phyloP scores from a whole-genome alignment of 1,140 invertebrate genomes.

The Sarcophaga peregrina region DNA sequence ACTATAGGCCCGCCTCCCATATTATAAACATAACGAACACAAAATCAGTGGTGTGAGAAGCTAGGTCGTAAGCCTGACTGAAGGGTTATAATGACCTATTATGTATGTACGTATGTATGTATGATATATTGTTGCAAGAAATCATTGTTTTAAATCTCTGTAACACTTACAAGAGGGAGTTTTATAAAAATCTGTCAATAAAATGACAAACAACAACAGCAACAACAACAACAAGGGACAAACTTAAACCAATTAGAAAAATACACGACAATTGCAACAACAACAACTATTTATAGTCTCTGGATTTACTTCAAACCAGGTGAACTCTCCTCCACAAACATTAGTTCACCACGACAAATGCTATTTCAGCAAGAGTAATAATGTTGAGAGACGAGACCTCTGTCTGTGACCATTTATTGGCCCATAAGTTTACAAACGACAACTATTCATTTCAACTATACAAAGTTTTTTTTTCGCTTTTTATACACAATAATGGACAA shows the following conservation, averaged over 20 bases:
- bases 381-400: not conserved
- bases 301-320: not conserved
- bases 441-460: no score
- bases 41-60: no score
- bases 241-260: conserved; percentile 25
- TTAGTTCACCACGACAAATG: not conserved
- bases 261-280: not conserved
- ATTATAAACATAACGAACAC: no score
- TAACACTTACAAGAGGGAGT: not conserved
- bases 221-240: not conserved
- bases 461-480: no score
- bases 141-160: not conserved
- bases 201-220: not conserved
- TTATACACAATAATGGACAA: not conserved
- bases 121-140: not conserved
- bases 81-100: no score
- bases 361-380: not conserved
- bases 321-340: not conserved
- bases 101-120: no score
- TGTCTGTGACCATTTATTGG: not conserved
- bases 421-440: not conserved
- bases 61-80: no score
- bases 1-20: no score
- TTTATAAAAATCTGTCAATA: not conserved
- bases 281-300: not conserved